Percentiles rank a stretch among this genome's conserved stretches.
Conservation (phyloP, 2,113 vertebrate genomes). For the Passer montanus region DNA sequence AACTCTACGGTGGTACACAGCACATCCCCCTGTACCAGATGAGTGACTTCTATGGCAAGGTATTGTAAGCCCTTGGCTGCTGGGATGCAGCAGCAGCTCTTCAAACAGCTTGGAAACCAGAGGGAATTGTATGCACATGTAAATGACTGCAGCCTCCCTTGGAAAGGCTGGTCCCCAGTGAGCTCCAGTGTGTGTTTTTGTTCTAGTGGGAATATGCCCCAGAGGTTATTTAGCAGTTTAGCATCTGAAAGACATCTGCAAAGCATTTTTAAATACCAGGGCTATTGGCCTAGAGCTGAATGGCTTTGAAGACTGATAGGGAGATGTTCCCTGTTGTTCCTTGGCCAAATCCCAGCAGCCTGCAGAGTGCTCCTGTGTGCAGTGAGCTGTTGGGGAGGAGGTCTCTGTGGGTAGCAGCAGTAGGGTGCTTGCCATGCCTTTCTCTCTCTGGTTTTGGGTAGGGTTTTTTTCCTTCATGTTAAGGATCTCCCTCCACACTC, state of each 20-base stretch:
- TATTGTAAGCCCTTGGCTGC: slow-evolving; percentile 37
- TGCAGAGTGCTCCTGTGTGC: not conserved
- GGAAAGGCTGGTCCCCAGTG: not conserved
- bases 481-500: not conserved
- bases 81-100: not conserved
- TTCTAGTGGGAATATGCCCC: slow-evolving; percentile 55
- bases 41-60: slow-evolving; percentile 86
- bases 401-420: not conserved
- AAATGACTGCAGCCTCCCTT: not conserved
- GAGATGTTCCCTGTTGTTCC: not conserved
- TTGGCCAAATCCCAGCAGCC: not conserved
- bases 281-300: slow-evolving; percentile 29
- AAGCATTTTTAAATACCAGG: slow-evolving; percentile 4
- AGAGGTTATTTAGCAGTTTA: slow-evolving; percentile 64
- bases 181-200: slow-evolving; percentile 34
- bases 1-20: slow-evolving; percentile 80
- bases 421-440: not conserved
- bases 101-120: not conserved
- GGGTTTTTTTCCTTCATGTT: not conserved
- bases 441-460: not conserved
- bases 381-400: not conserved
- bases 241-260: slow-evolving; percentile 38
- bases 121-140: not conserved
- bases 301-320: not conserved
- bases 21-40: slow-evolving; percentile 83